These are phyloP conservation scores for Tenualosa ilisha DNA, from an alignment of 2,797 vertebrate species.

Conservation along the genomic window DNA sequence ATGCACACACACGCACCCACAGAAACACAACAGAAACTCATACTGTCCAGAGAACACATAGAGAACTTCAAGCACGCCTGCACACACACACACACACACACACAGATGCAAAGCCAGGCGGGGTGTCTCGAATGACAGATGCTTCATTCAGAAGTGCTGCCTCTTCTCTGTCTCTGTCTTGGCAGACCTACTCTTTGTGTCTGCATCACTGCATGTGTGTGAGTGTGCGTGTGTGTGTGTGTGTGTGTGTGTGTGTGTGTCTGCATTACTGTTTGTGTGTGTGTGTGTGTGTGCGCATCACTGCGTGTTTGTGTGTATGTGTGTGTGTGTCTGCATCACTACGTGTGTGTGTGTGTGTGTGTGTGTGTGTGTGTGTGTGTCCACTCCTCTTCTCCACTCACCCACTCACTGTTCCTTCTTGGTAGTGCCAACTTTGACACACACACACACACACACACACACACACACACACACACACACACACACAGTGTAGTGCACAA, in stretches of 20 bases:
- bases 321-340: no score
- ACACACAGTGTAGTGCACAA: not conserved
- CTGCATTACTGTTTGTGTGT: no score
- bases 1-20: no score
- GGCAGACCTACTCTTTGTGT: not conserved
- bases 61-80: not conserved
- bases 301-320: no score
- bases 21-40: no score
- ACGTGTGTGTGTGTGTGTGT: no score
- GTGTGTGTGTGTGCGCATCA: no score
- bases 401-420: no score
- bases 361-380: no score
- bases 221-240: not conserved
- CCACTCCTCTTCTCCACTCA: no score
- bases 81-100: not conserved
- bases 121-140: not conserved
- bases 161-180: not conserved
- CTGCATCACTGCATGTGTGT: not conserved
- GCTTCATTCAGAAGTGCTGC: not conserved
- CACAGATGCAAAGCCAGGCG: not conserved
- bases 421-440: no score
- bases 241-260: not conserved
- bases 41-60: not conserved
- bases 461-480: not conserved
- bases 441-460: not conserved